These are phyloP conservation scores for Podiceps cristatus DNA, from an alignment of 2,113 vertebrate genomes.

Conservation along the genomic window DNA sequence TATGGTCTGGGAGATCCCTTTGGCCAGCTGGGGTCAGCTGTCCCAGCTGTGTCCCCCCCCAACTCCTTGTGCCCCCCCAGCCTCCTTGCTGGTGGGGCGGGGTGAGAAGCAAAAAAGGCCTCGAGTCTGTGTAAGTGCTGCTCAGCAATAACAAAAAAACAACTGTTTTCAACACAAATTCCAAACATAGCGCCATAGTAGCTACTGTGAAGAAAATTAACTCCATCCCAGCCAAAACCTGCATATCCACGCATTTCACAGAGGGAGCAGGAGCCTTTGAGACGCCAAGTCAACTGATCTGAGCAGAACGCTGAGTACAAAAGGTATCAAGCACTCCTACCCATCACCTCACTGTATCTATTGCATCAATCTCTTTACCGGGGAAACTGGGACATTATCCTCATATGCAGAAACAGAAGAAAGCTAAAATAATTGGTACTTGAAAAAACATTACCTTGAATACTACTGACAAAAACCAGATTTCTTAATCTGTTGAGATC, in stretches of 20 bases:
- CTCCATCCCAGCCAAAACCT: too few species aligned
- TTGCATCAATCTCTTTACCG: not conserved
- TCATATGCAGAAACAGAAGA: not conserved
- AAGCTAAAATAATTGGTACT: not conserved
- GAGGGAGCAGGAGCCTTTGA: not conserved
- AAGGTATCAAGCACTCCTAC: not conserved
- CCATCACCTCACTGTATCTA: not conserved
- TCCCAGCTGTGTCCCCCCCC: too few species aligned
- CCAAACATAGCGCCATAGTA: too few species aligned
- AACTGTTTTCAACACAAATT: too few species aligned
- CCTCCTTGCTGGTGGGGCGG: too few species aligned
- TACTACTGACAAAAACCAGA: not conserved
- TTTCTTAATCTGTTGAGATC: not conserved
- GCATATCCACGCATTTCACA: not conserved
- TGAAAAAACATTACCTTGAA: not conserved
- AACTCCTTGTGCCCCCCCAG: too few species aligned
- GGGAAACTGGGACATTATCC: not conserved
- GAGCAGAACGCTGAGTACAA: not conserved
- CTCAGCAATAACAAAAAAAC: too few species aligned
- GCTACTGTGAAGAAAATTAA: too few species aligned
- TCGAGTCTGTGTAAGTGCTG: too few species aligned
- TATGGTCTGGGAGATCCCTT: too few species aligned
- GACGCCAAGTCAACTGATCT: not conserved
- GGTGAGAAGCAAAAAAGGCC: too few species aligned
- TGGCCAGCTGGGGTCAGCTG: too few species aligned